A percentile compares a stretch with the other conserved stretches of the same genome.
Conservation (phyloP, 2,888 invertebrate species). For the Pollenia angustigena region DNA sequence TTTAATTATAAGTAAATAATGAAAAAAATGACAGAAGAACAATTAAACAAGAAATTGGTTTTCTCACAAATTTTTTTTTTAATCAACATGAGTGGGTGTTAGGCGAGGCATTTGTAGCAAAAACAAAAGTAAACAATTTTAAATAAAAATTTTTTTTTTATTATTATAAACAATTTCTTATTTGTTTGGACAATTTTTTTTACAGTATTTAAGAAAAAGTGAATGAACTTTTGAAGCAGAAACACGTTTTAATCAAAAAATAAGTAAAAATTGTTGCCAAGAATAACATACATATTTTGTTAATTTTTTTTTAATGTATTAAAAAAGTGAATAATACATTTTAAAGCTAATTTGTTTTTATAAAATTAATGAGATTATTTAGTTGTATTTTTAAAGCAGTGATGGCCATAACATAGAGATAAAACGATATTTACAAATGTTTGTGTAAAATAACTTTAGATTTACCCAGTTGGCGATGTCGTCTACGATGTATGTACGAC, state of each 20-base stretch:
- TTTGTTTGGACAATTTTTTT: not conserved
- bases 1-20: too few species aligned
- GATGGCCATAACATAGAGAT: too few species aligned
- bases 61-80: too few species aligned
- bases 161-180: constrained; percentile 4
- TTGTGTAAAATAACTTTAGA: too few species aligned
- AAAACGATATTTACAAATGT: too few species aligned
- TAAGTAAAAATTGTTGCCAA: not conserved
- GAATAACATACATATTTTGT: not conserved
- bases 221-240: constrained; percentile 24
- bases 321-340: not conserved
- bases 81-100: too few species aligned
- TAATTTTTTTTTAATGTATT: not conserved
- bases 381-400: too few species aligned
- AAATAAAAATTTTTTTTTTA: not conserved
- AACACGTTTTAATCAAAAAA: constrained; percentile 27
- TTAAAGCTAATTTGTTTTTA: constrained; percentile 4
- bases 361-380: constrained; percentile 13
- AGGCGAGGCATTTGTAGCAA: too few species aligned
- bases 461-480: too few species aligned
- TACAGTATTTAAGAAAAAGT: not conserved
- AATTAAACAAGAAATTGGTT: too few species aligned
- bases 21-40: too few species aligned
- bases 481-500: too few species aligned
- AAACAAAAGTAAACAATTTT: not conserved